Evolutionary conservation across 2,888 invertebrate genomes (phyloP).

Genomic region (Hesperia comma): DNA sequence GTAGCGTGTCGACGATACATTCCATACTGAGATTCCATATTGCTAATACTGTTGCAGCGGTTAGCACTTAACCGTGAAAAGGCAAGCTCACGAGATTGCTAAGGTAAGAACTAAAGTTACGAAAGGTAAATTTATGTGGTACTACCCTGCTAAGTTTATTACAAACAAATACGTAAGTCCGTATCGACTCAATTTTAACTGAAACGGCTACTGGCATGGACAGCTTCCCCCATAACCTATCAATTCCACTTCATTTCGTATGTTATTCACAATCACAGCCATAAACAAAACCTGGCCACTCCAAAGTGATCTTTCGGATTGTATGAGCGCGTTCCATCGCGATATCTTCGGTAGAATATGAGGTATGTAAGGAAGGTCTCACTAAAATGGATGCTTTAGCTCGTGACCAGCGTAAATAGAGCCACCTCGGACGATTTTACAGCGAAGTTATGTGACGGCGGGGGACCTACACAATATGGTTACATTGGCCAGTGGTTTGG

Average conservation of each 20-base stretch:
- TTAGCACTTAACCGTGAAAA: too few species aligned
- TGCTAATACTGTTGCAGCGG: too few species aligned
- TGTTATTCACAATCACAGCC: constrained; percentile 58
- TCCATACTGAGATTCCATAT: too few species aligned
- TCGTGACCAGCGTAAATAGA: constrained; percentile 12
- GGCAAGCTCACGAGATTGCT: too few species aligned
- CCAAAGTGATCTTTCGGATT: constrained; percentile 46
- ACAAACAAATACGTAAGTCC: neutral
- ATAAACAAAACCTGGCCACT: constrained; percentile 49
- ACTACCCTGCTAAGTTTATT: too few species aligned
- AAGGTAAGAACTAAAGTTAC: too few species aligned
- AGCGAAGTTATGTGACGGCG: constrained; percentile 17
- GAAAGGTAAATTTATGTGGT: too few species aligned
- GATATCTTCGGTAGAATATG: constrained; percentile 40
- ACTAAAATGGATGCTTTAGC: constrained; percentile 49
- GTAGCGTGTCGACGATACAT: too few species aligned
- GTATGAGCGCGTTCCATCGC: constrained; percentile 36
- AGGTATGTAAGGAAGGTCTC: constrained; percentile 48
- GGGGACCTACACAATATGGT: constrained; percentile 55
- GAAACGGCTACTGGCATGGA: constrained; percentile 39
- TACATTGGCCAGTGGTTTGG: constrained; percentile 62
- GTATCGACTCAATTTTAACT: constrained; percentile 18
- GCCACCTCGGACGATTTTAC: constrained; percentile 45
- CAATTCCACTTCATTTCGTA: constrained; percentile 66
- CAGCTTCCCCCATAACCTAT: constrained; percentile 53